Base-by-base conservation (phyloP, 2,113 vertebrate species). In the Lycaon pictus region DNA sequence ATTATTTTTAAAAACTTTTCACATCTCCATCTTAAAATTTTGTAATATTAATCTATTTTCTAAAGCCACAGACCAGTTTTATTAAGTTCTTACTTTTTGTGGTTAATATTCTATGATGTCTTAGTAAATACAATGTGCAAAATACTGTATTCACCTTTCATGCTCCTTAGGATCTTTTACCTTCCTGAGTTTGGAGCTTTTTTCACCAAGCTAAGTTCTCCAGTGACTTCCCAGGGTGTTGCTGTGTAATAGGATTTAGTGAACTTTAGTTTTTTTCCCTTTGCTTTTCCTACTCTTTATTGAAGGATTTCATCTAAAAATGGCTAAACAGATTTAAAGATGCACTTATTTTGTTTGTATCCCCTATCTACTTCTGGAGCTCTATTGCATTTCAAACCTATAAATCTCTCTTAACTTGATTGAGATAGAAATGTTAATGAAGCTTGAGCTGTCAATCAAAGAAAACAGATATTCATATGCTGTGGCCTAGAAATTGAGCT, bases 391-490 rank as follows among this genome's bases (percentile, higher is more conserved):
- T 84, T 97, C 85, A 96, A 96, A 92, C 62, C 9, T 87, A 17
- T 81, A 97, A 76, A 62, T 92, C 27, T 32, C 76, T 97, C 62
- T 81, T 91, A 93, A 89, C 74, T 80, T 91, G 62, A 96, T 92
- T 67, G 95, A 96, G 25, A 37, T 94, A 82, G 84, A 93, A 92
- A 98, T 69, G 53, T 58, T 96, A 97, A 98, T 88, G 88, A 83
- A 58, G 10, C 76, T 96, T 98, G n/a, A 96, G 90, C 95, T 93
- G 85, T 95, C 56, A 84, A 48, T 97, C 93, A 97, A 98, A 97
- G 74, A 97, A 97, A 95, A 94, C 55, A 94, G 88, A 90, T 96
- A 95, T 97, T 98, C 76, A 58, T 96, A 58, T 35, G 69, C 65
- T 97, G 74, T 88, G 86, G 55, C 81, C 97, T 94, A 56, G 62